These are phyloP conservation scores for Coelogynopora nodosa DNA, from an alignment of 2,888 invertebrate species.

Conservation along the genomic window DNA sequence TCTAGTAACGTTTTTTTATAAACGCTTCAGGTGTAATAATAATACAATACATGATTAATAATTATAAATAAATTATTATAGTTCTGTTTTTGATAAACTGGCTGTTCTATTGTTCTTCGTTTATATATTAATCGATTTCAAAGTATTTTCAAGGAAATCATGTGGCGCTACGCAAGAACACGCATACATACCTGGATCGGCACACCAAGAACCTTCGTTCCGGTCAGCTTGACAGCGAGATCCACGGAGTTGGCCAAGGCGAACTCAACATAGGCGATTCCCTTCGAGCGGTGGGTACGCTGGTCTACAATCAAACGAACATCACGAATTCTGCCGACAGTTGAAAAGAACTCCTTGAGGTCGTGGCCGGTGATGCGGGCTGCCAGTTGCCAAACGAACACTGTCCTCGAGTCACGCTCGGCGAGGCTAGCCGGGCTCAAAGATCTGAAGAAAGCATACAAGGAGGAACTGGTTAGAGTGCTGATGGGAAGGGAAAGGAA, in stretches of 20 bases:
- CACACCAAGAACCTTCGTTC: constrained; percentile 74
- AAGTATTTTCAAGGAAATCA: too few species aligned
- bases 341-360: constrained; percentile 95
- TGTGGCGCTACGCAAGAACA: constrained; percentile 59
- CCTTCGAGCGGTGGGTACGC: constrained; percentile 95
- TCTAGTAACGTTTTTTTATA: too few species aligned
- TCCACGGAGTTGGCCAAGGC: constrained; percentile 94
- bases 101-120: too few species aligned
- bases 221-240: constrained; percentile 86
- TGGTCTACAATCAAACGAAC: constrained; percentile 97
- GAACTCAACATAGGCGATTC: constrained; percentile 99
- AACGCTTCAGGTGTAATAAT: too few species aligned
- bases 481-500: too few species aligned
- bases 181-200: constrained; percentile 74
- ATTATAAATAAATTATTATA: too few species aligned
- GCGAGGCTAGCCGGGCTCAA: constrained; percentile 70
- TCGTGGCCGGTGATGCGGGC: constrained; percentile 87
- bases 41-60: too few species aligned
- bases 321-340: constrained; percentile 93
- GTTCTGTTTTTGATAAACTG: too few species aligned
- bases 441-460: neutral
- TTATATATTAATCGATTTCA: too few species aligned
- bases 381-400: constrained; percentile 96
- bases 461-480: too few species aligned
- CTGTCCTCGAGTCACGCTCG: constrained; percentile 94